Percentiles rank a stretch among this genome's conserved stretches.
Evolutionary conservation across 2,888 invertebrate species (phyloP).

Genomic region (Hartigia nigra): DNA sequence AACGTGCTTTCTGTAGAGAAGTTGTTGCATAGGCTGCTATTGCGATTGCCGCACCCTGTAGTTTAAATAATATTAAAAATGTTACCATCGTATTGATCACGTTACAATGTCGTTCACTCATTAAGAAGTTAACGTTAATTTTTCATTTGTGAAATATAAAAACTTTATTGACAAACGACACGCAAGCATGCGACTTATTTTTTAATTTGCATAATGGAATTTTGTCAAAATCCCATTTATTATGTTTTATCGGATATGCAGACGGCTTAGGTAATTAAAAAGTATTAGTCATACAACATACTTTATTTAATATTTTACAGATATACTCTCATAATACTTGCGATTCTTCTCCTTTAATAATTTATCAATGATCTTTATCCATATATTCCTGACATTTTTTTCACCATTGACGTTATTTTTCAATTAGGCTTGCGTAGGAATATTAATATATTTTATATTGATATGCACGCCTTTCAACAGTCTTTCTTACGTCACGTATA

Average conservation of each 20-base stretch:
- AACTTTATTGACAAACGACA: background rate
- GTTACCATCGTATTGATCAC: background rate
- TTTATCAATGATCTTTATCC: background rate
- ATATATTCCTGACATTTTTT: background rate
- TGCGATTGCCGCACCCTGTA: constrained; percentile 57
- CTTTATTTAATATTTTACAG: background rate
- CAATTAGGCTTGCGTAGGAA: background rate
- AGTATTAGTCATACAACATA: background rate
- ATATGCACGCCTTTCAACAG: too few relatives aligned
- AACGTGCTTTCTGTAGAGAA: constrained; percentile 46
- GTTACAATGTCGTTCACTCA: too few relatives aligned
- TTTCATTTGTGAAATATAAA: background rate
- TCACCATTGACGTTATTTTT: background rate
- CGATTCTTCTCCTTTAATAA: background rate
- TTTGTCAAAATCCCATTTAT: background rate
- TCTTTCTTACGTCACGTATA: background rate
- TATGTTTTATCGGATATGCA: background rate
- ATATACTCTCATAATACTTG: background rate
- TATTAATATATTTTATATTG: too few relatives aligned
- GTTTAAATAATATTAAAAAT: background rate
- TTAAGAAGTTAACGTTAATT: too few relatives aligned
- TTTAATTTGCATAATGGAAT: background rate
- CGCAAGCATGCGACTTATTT: background rate
- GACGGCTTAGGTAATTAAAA: background rate
- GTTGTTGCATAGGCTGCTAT: constrained; percentile 58